These are phyloP conservation scores for Yponomeuta plumbellus DNA, from an alignment of 2,888 invertebrate genomes.

Conservation along the genomic window DNA sequence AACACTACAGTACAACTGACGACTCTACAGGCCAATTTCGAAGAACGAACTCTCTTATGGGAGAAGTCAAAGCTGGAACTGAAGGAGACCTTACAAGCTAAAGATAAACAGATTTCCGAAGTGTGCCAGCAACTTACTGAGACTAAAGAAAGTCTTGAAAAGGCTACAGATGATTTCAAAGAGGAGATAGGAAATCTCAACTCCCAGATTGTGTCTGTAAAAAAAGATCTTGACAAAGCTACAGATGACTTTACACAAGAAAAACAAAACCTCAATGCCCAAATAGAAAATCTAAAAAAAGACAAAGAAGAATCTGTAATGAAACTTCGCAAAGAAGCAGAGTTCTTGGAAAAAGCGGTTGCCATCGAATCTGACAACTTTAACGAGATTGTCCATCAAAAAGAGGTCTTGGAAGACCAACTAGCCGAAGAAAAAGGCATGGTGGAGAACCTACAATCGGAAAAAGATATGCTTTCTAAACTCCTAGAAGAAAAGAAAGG, in stretches of 20 bases:
- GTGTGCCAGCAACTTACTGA: slow-evolving; percentile 19
- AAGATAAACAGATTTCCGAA: slow-evolving; percentile 31
- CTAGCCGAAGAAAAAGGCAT: slow-evolving; percentile 20
- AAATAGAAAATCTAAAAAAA: not conserved
- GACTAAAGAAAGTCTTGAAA: slow-evolving; percentile 12
- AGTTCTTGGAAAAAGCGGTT: not conserved
- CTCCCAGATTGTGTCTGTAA: not conserved
- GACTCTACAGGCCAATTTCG: slow-evolving; percentile 34
- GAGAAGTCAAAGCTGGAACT: slow-evolving; percentile 37
- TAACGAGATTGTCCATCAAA: slow-evolving; percentile 12
- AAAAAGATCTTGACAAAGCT: not conserved
- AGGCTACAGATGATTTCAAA: not conserved
- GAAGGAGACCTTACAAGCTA: slow-evolving; percentile 30
- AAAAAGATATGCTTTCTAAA: slow-evolving; percentile 26
- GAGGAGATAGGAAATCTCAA: not conserved
- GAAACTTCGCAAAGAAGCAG: not conserved
- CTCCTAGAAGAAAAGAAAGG: slow-evolving; percentile 19
- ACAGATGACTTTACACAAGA: not conserved
- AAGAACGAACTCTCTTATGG: slow-evolving; percentile 34
- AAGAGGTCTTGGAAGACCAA: slow-evolving; percentile 10
- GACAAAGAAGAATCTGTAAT: not conserved
- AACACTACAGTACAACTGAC: slow-evolving; percentile 30
- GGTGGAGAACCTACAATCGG: slow-evolving; percentile 27
- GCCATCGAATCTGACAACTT: slow-evolving; percentile 5
- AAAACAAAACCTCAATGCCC: not conserved